Percentiles rank a stretch among this genome's conserved stretches.
phyloP scores from a whole-genome alignment of 2,888 invertebrate species.

The Oxyscelio sp. region DNA sequence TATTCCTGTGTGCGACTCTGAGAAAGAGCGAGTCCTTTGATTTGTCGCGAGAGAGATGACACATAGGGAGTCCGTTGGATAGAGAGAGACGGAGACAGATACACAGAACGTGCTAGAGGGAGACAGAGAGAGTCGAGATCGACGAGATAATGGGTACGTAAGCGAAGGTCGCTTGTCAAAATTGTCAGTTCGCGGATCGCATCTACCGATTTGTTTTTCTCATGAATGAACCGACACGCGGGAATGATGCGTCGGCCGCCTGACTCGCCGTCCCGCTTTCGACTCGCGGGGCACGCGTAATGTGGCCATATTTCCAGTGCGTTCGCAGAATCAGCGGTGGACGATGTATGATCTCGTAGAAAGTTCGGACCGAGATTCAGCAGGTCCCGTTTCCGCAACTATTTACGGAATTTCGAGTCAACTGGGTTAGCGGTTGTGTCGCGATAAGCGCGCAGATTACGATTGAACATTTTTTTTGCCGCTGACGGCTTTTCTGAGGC shows the following conservation, averaged over 20 bases:
- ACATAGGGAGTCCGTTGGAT: slow-evolving; percentile 13
- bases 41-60: neutral
- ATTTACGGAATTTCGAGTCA: slow-evolving; percentile 6
- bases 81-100: slow-evolving; percentile 3
- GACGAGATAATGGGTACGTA: slow-evolving; percentile 40
- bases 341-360: slow-evolving; percentile 11
- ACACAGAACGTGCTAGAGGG: too few relatives aligned
- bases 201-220: slow-evolving; percentile 78
- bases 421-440: neutral
- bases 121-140: slow-evolving; percentile 17
- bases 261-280: slow-evolving; percentile 18
- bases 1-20: too few relatives aligned
- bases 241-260: slow-evolving; percentile 37
- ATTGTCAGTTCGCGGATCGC: slow-evolving; percentile 75
- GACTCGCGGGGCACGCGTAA: neutral
- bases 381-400: neutral
- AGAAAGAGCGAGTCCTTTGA: too few relatives aligned
- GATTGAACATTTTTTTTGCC: too few relatives aligned
- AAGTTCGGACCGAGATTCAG: slow-evolving; percentile 12
- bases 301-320: slow-evolving; percentile 17
- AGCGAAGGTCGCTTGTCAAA: slow-evolving; percentile 82
- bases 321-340: slow-evolving; percentile 17
- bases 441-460: neutral
- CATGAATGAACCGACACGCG: slow-evolving; percentile 18
- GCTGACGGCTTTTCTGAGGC: too few relatives aligned